Evolutionary conservation across 1,140 invertebrate genomes (phyloP), one percentile per base, ranked within the genome.

Genomic region (Galleria mellonella): DNA sequence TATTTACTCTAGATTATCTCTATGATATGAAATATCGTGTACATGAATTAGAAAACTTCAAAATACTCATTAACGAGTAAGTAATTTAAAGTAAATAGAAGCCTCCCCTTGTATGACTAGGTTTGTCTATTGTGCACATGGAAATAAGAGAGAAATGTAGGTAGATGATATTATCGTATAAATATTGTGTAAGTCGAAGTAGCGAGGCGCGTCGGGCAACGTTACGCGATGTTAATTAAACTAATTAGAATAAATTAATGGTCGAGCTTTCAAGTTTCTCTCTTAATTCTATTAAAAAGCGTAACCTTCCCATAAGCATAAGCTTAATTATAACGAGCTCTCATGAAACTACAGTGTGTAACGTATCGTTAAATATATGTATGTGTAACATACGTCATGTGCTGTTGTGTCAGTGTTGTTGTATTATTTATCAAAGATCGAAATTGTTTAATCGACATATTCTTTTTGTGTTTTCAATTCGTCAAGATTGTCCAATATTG

Each of bases 181-280:
- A 47, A 62, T 56, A 65, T 60, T 56, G 41, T 53, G 52, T 61
- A 56, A 55, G 17, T 29, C 27, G 43, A 47, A 46, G 45, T 43
- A 46, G 46, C 46, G 45, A 56, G 41, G 47, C 51, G 51, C 49
- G 32, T 58, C 61, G 45, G 13, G 33, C 7, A 41, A 31, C 66
- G 65, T 75, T 75, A 72, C 67, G 63, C 71, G 53, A 51, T 57
- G 62, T 48, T 76, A 69, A 73, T 72, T 77, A 66, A 72, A 68
- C 56, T 75, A 75, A 77, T 77, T 76, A 73, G 64, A 62, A 70
- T 64, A 68, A 56, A 73, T 66, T 69, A 67, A 72, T 67, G 55
- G 55, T 46, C 47, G 49, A 68, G 66, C 58, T 76, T 67, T 62
- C 37, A 53, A 57, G 47, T 60, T 43, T 56, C 48, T 57, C 48